These are phyloP conservation scores for Trematocara zebra DNA, from an alignment of 2,113 vertebrate genomes.

Conservation along the genomic window DNA sequence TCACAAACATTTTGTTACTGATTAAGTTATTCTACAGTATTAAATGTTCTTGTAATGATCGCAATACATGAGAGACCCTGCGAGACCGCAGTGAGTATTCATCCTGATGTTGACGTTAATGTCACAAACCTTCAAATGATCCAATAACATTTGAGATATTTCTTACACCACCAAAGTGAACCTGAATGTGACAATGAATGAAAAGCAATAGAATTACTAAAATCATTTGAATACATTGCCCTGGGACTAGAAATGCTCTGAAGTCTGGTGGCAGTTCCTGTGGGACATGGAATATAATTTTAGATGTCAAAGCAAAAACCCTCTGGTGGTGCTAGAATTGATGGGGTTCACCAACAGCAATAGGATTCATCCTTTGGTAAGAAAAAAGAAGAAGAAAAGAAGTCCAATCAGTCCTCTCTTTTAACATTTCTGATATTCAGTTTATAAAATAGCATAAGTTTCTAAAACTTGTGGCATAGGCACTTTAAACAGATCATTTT, in stretches of 20 bases:
- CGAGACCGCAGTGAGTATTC: background rate
- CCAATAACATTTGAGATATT: background rate
- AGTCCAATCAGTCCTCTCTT: background rate
- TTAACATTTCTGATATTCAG: background rate
- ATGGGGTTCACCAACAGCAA: background rate
- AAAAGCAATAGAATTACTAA: background rate
- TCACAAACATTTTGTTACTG: background rate
- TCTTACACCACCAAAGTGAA: background rate
- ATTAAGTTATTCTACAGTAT: background rate
- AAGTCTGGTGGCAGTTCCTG: background rate
- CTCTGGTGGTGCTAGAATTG: background rate
- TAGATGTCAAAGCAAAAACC: background rate
- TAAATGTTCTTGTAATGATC: background rate
- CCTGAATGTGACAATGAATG: background rate
- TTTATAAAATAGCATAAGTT: background rate
- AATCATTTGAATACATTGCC: background rate
- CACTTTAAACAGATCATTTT: background rate
- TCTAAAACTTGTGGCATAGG: background rate
- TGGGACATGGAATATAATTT: background rate
- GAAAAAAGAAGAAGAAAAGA: background rate
- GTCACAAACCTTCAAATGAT: background rate
- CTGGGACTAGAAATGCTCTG: background rate
- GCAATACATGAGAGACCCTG: background rate
- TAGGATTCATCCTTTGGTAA: background rate
- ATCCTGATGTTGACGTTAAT: background rate